Evolutionary conservation across 2,797 vertebrate genomes (phyloP), one percentile per base, ranked within the genome.

Genomic region (Amazona ochrocephala): DNA sequence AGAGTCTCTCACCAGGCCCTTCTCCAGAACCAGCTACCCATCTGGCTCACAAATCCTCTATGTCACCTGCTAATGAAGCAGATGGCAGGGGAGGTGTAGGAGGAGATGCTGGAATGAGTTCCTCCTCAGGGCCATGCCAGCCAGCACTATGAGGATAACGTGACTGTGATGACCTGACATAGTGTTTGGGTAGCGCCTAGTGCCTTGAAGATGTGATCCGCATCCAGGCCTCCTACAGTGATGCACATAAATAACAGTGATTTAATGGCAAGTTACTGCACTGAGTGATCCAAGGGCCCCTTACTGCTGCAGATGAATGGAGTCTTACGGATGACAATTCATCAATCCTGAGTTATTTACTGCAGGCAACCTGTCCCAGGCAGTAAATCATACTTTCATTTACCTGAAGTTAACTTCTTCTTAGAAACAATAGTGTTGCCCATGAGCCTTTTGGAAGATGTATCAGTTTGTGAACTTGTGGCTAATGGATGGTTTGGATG

Each of bases 401-500:
- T 94, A 88, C 86, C 71, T 74, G 64, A 77, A 84, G 60, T 78
- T 92, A 83, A 84, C 87, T 76, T 68, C 27, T 74, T 93, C 89
- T 85, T 62, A 83, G 90, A 94, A 89, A 93, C 80, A 93, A 64
- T 26, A 78, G 53, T 0, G 0, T 78, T 96, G 74, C 78, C 85
- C 2, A 0, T 54, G 71, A 89, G 47, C 91, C 37, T 90, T 79
- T 89, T 82, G 77, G 84, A 92, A 93, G 86, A 89, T 50, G 26
- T 87, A 87, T 74, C 90, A 48, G 74, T 90, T 60, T 67, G 76
- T 50, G 82, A 82, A 77, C 44, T 73, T 0, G 0, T n/a, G 71
- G 83, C 91, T 96, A 96, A 96, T 96, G 95, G 85, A 90, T 82
- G 61, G 27, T 84, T 90, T 96, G 96, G 94, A 64, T 64, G 45